Conservation (phyloP, 2,113 vertebrate species). For the Nesogale talazaci region DNA sequence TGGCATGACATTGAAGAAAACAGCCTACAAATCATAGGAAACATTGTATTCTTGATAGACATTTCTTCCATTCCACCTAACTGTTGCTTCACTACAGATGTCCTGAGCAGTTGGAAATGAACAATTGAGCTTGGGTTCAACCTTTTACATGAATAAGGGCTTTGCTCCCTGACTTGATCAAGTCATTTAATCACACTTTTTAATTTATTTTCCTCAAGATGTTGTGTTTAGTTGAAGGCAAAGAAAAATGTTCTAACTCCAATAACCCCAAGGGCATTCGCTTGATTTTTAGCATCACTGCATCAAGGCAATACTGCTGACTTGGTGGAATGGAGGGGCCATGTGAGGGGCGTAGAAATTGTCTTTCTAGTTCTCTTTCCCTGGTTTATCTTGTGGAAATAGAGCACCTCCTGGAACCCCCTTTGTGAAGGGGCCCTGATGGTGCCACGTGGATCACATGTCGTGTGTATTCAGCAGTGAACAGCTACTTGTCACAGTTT, state of each 20-base stretch:
- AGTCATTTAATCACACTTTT: constrained; percentile 62
- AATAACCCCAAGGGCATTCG: constrained; percentile 36
- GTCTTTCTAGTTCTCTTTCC: neutral
- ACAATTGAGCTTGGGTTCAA: constrained; percentile 76
- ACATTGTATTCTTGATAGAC: constrained; percentile 3
- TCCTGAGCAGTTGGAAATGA: constrained; percentile 74
- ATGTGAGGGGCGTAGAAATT: neutral
- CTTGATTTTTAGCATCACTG: constrained; percentile 24
- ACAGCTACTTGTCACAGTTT: constrained; percentile 3
- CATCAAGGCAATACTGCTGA: neutral
- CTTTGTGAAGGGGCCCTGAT: neutral
- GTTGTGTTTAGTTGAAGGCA: constrained; percentile 56
- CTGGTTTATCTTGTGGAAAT: constrained; percentile 5
- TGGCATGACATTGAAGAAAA: constrained; percentile 7
- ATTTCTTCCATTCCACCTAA: neutral
- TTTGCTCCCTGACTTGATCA: constrained; percentile 80
- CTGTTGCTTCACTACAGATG: constrained; percentile 68
- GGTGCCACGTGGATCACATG: neutral
- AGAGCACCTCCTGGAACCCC: neutral
- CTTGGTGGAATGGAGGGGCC: neutral
- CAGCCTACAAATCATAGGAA: neutral
- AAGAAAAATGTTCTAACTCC: constrained; percentile 43
- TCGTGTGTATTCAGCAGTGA: neutral
- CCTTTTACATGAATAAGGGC: constrained; percentile 77
- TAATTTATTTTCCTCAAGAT: constrained; percentile 44